Conservation (phyloP, 1,140 invertebrate genomes). For the Cherax quadricarinatus region DNA sequence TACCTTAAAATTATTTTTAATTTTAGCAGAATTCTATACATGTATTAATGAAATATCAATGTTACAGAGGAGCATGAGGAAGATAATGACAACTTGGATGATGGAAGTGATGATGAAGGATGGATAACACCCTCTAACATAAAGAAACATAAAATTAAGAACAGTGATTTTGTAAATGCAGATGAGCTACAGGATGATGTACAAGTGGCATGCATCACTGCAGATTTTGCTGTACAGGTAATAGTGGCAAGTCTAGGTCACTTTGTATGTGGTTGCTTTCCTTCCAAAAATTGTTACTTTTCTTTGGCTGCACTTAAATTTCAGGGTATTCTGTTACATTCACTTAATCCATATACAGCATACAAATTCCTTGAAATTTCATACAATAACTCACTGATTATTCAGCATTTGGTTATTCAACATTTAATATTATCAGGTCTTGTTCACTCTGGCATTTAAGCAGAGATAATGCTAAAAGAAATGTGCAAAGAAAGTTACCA, state of each 20-base stretch:
- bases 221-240: conserved; percentile 94
- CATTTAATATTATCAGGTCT: too few species aligned
- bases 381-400: too few species aligned
- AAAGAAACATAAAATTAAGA: conserved; percentile 71
- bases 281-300: too few species aligned
- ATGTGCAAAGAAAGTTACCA: too few species aligned
- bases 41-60: not conserved
- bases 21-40: not conserved
- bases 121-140: conserved; percentile 73
- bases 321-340: too few species aligned
- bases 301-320: too few species aligned
- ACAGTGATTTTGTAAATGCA: conserved; percentile 10
- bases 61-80: conserved; percentile 10
- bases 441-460: too few species aligned
- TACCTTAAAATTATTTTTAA: not conserved
- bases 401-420: too few species aligned
- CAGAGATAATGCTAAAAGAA: too few species aligned
- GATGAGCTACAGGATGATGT: conserved; percentile 76
- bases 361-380: too few species aligned
- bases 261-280: too few species aligned
- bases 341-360: too few species aligned
- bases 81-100: conserved; percentile 78
- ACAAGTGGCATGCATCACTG: conserved; percentile 93
- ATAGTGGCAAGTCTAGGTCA: not conserved
- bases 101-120: conserved; percentile 78